Base-by-base conservation (phyloP, 2,113 vertebrate genomes). In the Castor canadensis region DNA sequence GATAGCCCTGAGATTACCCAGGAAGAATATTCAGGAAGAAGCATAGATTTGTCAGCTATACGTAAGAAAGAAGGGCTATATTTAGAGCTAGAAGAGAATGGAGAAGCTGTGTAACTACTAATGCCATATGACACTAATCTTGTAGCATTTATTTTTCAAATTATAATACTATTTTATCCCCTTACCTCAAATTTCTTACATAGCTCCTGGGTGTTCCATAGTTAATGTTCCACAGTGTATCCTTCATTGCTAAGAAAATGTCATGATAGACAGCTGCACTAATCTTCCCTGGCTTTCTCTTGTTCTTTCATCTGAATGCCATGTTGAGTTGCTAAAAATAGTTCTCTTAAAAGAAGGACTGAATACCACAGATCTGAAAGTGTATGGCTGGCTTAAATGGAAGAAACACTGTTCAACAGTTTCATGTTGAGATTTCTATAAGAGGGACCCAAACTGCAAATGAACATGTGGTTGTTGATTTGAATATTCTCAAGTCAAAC, bases 1-100 rank as follows among this genome's bases (percentile, higher is more conserved):
- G 77, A 82, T 12, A 22, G 49, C 43, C 9, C 10, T 49, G 20
- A 75, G 66, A n/a, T 12, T 11, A 56, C 8, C n/a, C 77, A 75
- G 20, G 35, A 40, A 75, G 67, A 67, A n/a, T n/a, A n/a, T n/a
- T n/a, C n/a, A 28, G 12, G n/a, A 58, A 82, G 43, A 9, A 79
- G n/a, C n/a, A n/a, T n/a, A n/a, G 69, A 84, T 80, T 75, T 9
- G 47, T 22, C 19, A 26, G 28, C 26, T 67, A 35, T 7, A 6
- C 43, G 3, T 19, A 9, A 32, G 43, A 67, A 30, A 69, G 3
- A 72, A 73, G 0, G 7, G 28, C 3, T 77, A 0, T 45, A 40
- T n/a, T 40, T 1, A 67, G 40, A 11, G 9, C 4, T 64, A 64
- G 19, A 52, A 49, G 35, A 75, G 12, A 92, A 56, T 3, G 17